Conservation (phyloP, 2,113 vertebrate species). For the Scytalopus superciliaris region DNA sequence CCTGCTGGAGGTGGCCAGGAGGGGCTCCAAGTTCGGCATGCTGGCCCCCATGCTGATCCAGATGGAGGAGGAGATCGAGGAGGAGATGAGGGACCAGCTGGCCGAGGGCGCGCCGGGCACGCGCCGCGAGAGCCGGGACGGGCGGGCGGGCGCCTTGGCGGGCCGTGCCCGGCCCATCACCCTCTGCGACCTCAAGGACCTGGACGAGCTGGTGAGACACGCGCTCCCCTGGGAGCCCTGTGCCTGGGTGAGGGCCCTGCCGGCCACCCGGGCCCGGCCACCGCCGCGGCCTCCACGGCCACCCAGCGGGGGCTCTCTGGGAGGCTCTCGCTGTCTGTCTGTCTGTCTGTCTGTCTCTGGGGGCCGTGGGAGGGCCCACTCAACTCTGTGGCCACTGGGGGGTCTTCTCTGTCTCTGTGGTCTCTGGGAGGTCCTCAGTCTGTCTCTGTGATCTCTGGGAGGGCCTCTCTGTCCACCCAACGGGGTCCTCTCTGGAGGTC, state of each 20-base stretch:
- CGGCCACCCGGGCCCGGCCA: neutral
- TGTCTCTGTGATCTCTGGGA: neutral
- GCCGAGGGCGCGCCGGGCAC: conserved; percentile 18
- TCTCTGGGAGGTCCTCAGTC: neutral
- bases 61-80: conserved; percentile 96
- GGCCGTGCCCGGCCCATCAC: conserved; percentile 79
- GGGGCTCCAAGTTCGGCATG: conserved; percentile 93
- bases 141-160: conserved; percentile 28
- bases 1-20: conserved; percentile 91
- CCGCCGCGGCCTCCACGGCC: neutral
- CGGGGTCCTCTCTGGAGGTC: neutral
- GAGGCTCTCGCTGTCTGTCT: too few species aligned
- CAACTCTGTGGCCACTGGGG: rapidly evolving
- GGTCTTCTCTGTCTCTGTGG: neutral
- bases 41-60: conserved; percentile 95
- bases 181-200: conserved; percentile 88
- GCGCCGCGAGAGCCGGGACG: neutral
- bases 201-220: conserved; percentile 92
- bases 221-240: conserved; percentile 12
- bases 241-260: neutral
- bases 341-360: neutral
- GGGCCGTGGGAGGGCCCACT: neutral
- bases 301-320: neutral
- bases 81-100: conserved; percentile 85
- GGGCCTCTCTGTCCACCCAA: too few species aligned